phyloP scores from a whole-genome alignment of 2,888 invertebrate species.

The Dicyrtoma fusca region DNA sequence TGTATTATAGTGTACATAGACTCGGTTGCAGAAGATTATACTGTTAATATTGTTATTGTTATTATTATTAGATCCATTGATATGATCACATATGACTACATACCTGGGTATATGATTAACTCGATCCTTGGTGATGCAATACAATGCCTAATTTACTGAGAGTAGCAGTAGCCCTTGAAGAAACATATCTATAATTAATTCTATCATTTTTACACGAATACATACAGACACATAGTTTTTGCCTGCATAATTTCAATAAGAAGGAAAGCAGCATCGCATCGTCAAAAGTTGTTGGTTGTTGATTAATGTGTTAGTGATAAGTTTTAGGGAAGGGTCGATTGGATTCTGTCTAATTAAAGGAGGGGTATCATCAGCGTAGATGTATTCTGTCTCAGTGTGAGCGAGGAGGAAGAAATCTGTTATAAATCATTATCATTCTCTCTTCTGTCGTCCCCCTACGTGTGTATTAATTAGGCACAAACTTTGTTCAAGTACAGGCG shows the following conservation, averaged over 20 bases:
- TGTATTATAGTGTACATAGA: too few relatives aligned
- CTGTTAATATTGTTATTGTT: background rate
- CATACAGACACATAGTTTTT: background rate
- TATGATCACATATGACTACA: background rate
- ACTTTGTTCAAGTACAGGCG: too few relatives aligned
- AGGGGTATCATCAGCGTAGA: background rate
- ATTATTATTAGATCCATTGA: too few relatives aligned
- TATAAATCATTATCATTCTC: too few relatives aligned
- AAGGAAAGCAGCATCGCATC: too few relatives aligned
- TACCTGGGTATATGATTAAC: background rate
- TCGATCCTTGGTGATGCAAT: constrained; percentile 10
- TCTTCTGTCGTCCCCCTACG: too few relatives aligned
- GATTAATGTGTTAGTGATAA: background rate
- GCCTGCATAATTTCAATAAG: too few relatives aligned
- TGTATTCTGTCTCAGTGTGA: too few relatives aligned
- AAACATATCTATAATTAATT: constrained; percentile 18
- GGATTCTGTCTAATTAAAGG: constrained; percentile 1
- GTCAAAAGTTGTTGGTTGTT: constrained; percentile 8
- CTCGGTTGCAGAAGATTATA: background rate
- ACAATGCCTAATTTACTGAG: constrained; percentile 10
- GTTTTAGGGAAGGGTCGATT: background rate
- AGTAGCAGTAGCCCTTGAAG: background rate
- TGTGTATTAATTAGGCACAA: too few relatives aligned
- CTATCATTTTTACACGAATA: background rate
- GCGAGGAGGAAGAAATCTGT: too few relatives aligned